A percentile compares a stretch with the other conserved stretches of the same genome.
phyloP scores from a whole-genome alignment of 2,797 vertebrate genomes.

The Darevskia mixta region DNA sequence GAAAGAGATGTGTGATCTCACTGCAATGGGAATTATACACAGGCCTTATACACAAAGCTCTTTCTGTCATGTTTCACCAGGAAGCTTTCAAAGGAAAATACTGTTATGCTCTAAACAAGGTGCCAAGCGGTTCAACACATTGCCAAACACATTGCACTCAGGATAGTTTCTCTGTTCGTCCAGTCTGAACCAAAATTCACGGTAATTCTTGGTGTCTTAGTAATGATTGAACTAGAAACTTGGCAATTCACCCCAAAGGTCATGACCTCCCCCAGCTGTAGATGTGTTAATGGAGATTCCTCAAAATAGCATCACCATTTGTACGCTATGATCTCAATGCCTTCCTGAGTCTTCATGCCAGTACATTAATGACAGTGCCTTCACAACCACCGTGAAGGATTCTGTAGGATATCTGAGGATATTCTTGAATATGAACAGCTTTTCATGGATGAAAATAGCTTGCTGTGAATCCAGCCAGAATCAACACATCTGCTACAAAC shows the following conservation, averaged over 20 bases:
- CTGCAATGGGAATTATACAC: conserved; percentile 2
- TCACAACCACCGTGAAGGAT: neutral
- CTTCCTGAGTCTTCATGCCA: neutral
- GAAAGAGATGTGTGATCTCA: neutral
- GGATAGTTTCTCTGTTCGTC: neutral
- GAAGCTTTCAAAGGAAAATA: conserved; percentile 17
- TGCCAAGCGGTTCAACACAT: conserved; percentile 29
- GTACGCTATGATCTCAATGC: neutral
- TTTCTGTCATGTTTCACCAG: conserved; percentile 6
- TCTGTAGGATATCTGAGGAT: neutral
- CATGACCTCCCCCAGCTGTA: neutral
- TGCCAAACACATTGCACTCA: neutral
- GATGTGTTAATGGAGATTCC: neutral
- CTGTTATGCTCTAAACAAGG: neutral
- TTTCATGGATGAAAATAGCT: conserved; percentile 29
- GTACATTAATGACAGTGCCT: neutral
- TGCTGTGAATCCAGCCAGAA: conserved; percentile 32
- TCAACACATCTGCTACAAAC: conserved; percentile 16
- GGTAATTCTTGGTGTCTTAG: neutral
- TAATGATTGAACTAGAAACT: neutral
- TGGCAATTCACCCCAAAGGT: neutral
- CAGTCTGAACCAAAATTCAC: neutral
- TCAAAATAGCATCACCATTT: neutral
- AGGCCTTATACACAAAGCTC: neutral
- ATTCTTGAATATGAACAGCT: conserved; percentile 17